phyloP scores from a whole-genome alignment of 2,797 vertebrate genomes.

The Scolopax bukidnonensis region DNA sequence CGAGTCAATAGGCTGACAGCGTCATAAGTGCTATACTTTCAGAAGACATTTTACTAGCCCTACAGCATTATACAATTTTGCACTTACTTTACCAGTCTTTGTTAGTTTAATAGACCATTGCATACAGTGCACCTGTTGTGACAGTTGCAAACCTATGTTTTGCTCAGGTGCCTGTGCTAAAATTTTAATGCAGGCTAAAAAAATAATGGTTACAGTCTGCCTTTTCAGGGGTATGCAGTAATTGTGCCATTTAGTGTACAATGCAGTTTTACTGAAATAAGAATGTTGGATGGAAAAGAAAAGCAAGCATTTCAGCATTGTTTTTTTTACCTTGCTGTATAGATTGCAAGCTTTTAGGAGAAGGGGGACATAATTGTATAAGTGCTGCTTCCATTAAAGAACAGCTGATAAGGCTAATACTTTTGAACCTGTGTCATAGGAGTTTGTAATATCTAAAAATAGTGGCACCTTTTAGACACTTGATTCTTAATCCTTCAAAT shows the following conservation, averaged over 20 bases:
- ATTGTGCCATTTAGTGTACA: conserved; percentile 28
- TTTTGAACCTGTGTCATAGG: conserved; percentile 24
- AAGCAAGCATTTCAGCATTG: not conserved
- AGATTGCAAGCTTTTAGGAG: conserved; percentile 51
- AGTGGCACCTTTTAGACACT: not conserved
- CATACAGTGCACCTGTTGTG: conserved; percentile 14
- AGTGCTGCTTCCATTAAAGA: conserved; percentile 63
- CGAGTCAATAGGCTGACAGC: not conserved
- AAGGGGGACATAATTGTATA: conserved; percentile 27
- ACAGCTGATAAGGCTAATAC: conserved; percentile 59
- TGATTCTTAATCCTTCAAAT: conserved; percentile 15
- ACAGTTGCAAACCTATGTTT: conserved; percentile 37
- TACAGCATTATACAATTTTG: conserved; percentile 16
- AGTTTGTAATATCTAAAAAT: conserved; percentile 41
- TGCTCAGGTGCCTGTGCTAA: not conserved
- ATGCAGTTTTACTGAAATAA: conserved; percentile 17
- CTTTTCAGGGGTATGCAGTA: conserved; percentile 6
- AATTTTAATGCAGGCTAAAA: conserved; percentile 29
- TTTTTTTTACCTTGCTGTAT: not conserved
- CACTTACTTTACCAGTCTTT: conserved; percentile 42
- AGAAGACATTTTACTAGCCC: conserved; percentile 13
- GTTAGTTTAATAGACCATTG: conserved; percentile 44
- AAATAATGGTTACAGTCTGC: not conserved
- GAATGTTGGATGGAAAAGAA: not conserved
- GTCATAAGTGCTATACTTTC: not conserved